Conservation (phyloP, 2,797 vertebrate species). For the Myiothlypis coronata region DNA sequence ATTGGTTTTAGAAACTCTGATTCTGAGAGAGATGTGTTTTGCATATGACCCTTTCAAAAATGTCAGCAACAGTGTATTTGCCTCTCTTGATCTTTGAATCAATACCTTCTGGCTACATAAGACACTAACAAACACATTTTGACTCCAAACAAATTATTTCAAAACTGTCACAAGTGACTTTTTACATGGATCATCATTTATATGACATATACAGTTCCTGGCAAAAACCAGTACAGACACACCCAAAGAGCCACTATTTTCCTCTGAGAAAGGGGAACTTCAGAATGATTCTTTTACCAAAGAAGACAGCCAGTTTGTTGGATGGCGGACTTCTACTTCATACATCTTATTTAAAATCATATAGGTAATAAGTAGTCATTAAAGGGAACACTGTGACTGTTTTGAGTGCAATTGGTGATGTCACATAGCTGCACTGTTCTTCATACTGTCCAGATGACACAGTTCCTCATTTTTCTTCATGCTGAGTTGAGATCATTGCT, state of each 20-base stretch:
- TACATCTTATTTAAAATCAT: background rate
- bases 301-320: background rate
- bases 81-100: constrained; percentile 6
- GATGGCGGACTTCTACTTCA: background rate
- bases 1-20: background rate
- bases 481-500: background rate
- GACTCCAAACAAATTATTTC: background rate
- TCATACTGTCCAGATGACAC: background rate
- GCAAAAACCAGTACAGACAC: background rate
- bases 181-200: background rate
- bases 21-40: background rate
- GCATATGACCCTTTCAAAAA: background rate
- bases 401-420: background rate
- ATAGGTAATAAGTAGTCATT: background rate
- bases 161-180: background rate
- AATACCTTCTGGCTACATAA: background rate
- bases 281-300: background rate
- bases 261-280: background rate
- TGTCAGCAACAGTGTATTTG: background rate
- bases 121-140: background rate
- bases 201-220: background rate
- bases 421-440: background rate
- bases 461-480: background rate
- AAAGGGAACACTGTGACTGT: background rate
- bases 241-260: background rate